Evolutionary conservation across 2,113 vertebrate species (phyloP).

Genomic region (Illadopsis cleaveri): DNA sequence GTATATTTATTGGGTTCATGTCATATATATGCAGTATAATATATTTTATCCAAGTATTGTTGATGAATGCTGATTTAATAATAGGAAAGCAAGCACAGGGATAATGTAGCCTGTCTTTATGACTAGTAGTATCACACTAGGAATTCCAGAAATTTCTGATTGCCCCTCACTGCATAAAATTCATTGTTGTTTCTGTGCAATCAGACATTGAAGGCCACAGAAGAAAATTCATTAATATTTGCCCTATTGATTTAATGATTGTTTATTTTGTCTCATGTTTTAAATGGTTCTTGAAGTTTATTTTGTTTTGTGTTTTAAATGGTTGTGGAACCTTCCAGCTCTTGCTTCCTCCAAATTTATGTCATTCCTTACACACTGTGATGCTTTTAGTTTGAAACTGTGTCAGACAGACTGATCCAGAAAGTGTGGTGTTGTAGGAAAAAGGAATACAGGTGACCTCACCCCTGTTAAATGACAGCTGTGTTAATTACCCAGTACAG

Average conservation of each 20-base stretch:
- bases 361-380: neutral
- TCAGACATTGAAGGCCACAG: neutral
- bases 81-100: neutral
- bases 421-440: neutral
- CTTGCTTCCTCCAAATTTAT: neutral
- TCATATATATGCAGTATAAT: neutral
- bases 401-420: conserved; percentile 3
- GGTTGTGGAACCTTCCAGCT: neutral
- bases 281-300: neutral
- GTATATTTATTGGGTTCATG: neutral
- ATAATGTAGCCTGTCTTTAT: neutral
- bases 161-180: neutral
- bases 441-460: neutral
- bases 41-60: neutral
- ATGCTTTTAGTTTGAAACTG: conserved; percentile 14
- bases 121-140: neutral
- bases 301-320: neutral
- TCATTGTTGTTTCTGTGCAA: neutral
- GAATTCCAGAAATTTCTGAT: neutral
- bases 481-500: neutral
- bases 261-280: neutral
- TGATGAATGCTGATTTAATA: neutral
- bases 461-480: neutral
- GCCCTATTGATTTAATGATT: neutral
- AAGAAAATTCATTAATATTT: neutral